Conservation (phyloP, 1,140 invertebrate species). For the Adelges cooleyi region DNA sequence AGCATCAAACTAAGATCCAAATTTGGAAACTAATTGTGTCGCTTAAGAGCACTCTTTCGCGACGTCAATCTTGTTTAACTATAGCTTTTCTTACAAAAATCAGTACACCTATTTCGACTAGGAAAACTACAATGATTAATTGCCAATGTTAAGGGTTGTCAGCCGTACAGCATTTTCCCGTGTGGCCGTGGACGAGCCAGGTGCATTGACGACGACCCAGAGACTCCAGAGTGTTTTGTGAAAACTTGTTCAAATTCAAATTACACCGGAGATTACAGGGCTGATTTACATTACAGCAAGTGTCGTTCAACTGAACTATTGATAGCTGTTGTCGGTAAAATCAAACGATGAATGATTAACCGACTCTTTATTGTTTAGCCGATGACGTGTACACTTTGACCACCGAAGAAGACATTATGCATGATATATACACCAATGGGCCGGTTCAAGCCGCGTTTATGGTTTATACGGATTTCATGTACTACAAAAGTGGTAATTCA, state of each 20-base stretch:
- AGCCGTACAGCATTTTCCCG: conserved; percentile 6
- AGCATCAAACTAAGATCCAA: no score
- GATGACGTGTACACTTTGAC: background rate
- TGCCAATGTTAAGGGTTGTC: conserved; percentile 29
- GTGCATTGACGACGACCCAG: background rate
- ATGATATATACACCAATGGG: conserved; percentile 37
- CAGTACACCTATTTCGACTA: no score
- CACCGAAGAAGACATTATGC: conserved; percentile 3
- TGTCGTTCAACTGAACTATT: no score
- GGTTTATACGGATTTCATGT: conserved; percentile 41
- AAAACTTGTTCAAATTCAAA: background rate
- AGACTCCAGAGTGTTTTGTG: background rate
- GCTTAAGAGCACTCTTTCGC: no score
- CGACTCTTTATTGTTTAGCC: background rate
- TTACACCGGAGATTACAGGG: background rate
- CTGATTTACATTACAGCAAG: conserved; percentile 1
- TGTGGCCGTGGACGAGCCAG: background rate
- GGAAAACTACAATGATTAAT: no score
- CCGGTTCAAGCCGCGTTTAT: conserved; percentile 44
- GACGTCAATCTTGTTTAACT: no score
- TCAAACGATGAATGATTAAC: no score
- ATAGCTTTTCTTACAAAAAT: no score
- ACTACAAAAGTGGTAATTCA: conserved; percentile 39
- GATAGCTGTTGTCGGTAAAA: no score
- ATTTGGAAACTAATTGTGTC: no score